Conservation (phyloP, 2,113 vertebrate genomes). For the Gracilinanus agilis region DNA sequence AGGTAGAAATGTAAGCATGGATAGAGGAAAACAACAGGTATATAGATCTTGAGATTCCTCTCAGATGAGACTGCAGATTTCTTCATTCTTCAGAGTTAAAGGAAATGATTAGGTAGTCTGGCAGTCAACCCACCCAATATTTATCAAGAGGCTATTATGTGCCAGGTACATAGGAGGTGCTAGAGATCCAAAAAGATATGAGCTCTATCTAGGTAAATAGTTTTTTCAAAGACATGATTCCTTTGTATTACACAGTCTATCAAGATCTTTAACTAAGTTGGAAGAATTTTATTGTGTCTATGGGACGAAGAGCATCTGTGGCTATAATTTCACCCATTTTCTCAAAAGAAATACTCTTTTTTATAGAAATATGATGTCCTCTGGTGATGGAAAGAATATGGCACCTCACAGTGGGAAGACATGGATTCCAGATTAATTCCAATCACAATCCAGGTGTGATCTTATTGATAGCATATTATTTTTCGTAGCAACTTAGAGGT, state of each 20-base stretch:
- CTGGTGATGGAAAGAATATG: not conserved
- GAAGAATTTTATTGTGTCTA: not conserved
- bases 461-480: not conserved
- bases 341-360: not conserved
- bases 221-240: constrained; percentile 6
- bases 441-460: not conserved
- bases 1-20: constrained; percentile 24
- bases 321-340: not conserved
- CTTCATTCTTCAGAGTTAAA: not conserved
- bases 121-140: not conserved
- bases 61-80: not conserved
- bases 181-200: not conserved
- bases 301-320: not conserved
- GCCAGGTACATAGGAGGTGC: not conserved
- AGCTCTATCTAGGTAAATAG: not conserved
- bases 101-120: not conserved
- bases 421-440: not conserved
- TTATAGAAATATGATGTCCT: not conserved
- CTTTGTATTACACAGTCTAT: not conserved
- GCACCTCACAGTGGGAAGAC: not conserved
- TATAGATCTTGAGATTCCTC: not conserved
- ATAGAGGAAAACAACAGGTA: not conserved
- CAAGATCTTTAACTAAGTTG: not conserved
- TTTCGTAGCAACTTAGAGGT: not conserved
- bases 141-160: not conserved